Evolutionary conservation across 2,797 vertebrate species (phyloP).

Genomic region (Poecilia wingei): DNA sequence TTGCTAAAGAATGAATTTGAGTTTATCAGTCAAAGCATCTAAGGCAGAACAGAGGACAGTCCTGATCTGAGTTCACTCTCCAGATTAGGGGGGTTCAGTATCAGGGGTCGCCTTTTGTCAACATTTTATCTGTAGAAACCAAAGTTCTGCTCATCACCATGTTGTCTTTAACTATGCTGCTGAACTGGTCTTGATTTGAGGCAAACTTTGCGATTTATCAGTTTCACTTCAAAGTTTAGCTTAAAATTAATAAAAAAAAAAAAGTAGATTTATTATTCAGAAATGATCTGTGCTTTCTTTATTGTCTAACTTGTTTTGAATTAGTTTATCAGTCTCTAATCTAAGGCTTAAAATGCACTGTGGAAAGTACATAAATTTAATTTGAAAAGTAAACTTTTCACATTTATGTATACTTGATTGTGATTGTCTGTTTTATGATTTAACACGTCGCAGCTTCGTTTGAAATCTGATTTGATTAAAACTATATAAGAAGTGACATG

Average conservation of each 20-base stretch:
- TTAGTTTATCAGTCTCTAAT: background rate
- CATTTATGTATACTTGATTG: background rate
- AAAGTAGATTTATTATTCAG: background rate
- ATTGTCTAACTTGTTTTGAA: background rate
- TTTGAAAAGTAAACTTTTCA: background rate
- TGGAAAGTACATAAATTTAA: background rate
- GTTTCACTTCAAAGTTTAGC: slow-evolving; percentile 7
- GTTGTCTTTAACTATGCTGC: slow-evolving; percentile 1
- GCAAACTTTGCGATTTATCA: slow-evolving; percentile 20
- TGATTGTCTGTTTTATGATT: background rate
- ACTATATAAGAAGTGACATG: too few species aligned
- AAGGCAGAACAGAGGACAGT: background rate
- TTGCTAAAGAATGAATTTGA: background rate
- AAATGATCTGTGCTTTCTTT: too few species aligned
- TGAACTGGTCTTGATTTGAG: slow-evolving; percentile 11
- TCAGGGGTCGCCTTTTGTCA: background rate
- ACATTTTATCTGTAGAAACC: background rate
- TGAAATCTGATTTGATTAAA: background rate
- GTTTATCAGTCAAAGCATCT: background rate
- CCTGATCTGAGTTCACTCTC: background rate
- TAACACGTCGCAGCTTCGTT: background rate
- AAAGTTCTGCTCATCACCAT: background rate
- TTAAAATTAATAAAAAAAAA: background rate
- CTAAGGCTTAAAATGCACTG: background rate
- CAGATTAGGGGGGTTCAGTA: background rate